Conservation (phyloP, 37 sponge, comb jelly and placozoan genomes). For the Ephydatia muelleri region DNA sequence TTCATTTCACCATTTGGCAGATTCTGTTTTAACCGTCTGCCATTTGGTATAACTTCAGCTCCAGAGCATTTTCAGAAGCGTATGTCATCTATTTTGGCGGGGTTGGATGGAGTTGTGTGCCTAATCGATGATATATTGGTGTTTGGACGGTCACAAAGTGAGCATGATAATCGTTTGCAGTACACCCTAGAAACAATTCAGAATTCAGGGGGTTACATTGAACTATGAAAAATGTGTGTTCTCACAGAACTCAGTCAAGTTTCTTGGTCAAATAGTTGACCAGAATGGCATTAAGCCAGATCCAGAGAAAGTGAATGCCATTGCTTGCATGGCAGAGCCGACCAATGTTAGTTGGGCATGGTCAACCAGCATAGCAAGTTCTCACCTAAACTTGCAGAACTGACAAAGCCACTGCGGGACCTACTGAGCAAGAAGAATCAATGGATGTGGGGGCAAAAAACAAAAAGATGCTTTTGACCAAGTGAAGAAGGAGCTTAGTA, state of each 20-base stretch:
- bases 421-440: slow-evolving; percentile 27
- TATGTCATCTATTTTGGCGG: slow-evolving; percentile 27
- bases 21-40: slow-evolving; percentile 34
- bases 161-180: slow-evolving; percentile 39
- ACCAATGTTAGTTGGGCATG: slow-evolving; percentile 42
- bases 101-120: slow-evolving; percentile 44
- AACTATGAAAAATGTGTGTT: slow-evolving; percentile 46
- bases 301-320: slow-evolving; percentile 44
- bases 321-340: slow-evolving; percentile 20
- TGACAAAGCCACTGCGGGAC: slow-evolving; percentile 30
- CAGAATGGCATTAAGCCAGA: slow-evolving; percentile 23
- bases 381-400: slow-evolving; percentile 21
- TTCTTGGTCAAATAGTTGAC: slow-evolving; percentile 51
- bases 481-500: slow-evolving; percentile 23
- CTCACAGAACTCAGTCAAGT: slow-evolving; percentile 19
- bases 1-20: slow-evolving; percentile 49
- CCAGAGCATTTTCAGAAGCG: slow-evolving; percentile 50
- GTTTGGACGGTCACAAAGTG: slow-evolving; percentile 14
- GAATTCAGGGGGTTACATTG: slow-evolving; percentile 25
- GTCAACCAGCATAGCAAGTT: slow-evolving; percentile 44
- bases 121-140: slow-evolving; percentile 42
- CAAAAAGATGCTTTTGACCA: slow-evolving; percentile 40
- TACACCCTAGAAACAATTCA: slow-evolving; percentile 11
- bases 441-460: slow-evolving; percentile 34
- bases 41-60: slow-evolving; percentile 53